Percentiles rank a stretch among this genome's conserved stretches.
Conservation (phyloP, 2,888 invertebrate species). For the Diarsia mendica region DNA sequence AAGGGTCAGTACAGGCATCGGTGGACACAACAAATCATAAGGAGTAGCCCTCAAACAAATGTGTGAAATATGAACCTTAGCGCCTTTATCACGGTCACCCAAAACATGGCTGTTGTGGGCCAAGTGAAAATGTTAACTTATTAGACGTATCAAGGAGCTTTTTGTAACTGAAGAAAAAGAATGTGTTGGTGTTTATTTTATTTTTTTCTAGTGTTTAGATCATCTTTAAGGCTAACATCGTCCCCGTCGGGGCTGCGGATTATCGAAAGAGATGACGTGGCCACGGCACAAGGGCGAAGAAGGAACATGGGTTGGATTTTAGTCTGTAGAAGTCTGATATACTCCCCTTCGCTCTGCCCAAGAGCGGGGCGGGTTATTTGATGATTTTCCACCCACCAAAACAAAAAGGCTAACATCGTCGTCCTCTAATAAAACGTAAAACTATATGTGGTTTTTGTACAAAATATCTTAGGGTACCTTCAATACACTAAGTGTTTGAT, state of each 20-base stretch:
- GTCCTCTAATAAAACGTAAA: too few relatives aligned
- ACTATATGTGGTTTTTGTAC: neutral
- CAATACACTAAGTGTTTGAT: neutral
- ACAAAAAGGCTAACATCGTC: neutral
- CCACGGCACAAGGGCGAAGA: too few relatives aligned
- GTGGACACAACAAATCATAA: slow-evolving; percentile 81
- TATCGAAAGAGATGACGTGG: too few relatives aligned
- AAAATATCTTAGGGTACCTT: neutral
- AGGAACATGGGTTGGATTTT: too few relatives aligned
- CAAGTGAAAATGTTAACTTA: slow-evolving; percentile 66
- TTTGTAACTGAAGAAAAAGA: too few relatives aligned
- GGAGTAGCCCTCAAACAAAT: slow-evolving; percentile 79
- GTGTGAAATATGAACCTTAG: slow-evolving; percentile 81
- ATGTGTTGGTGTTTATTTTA: neutral
- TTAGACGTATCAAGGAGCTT: slow-evolving; percentile 27
- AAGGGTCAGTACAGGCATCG: slow-evolving; percentile 71
- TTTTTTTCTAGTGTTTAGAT: neutral
- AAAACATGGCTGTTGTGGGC: slow-evolving; percentile 77
- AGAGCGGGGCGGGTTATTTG: too few relatives aligned
- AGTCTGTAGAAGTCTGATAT: too few relatives aligned
- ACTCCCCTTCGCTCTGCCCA: too few relatives aligned
- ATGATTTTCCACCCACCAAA: too few relatives aligned
- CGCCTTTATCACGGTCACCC: slow-evolving; percentile 78
- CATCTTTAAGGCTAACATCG: too few relatives aligned
- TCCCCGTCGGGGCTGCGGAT: too few relatives aligned